Conservation (phyloP, 37 sponge, comb jelly and placozoan genomes). For the Eunapius fragilis region DNA sequence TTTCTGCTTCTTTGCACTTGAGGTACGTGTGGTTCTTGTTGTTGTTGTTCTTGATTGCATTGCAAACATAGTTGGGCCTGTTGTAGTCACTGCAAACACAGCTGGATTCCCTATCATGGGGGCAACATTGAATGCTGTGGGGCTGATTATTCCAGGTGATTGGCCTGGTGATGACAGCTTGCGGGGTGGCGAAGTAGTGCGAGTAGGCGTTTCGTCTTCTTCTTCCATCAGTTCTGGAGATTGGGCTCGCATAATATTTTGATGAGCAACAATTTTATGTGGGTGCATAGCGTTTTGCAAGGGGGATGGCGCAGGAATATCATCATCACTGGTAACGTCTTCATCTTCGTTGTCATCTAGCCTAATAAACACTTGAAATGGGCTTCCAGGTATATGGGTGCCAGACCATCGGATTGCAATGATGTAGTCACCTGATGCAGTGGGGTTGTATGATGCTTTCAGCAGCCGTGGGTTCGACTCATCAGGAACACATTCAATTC, state of each 20-base stretch:
- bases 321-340: too few species aligned
- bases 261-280: not conserved
- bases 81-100: not conserved
- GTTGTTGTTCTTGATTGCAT: not conserved
- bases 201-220: not conserved
- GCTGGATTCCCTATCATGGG: not conserved
- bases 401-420: constrained; percentile 77
- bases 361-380: constrained; percentile 62
- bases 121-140: not conserved
- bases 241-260: not conserved
- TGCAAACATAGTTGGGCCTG: not conserved
- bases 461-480: constrained; percentile 61
- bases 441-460: constrained; percentile 62
- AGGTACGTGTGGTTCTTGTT: not conserved
- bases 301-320: not conserved
- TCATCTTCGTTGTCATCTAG: not conserved
- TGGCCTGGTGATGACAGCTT: not conserved
- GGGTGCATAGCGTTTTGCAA: not conserved
- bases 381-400: constrained; percentile 76
- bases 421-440: constrained; percentile 70
- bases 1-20: not conserved
- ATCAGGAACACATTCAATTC: constrained; percentile 53
- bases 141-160: not conserved
- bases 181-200: not conserved
- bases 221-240: not conserved